A percentile compares a stretch with the other conserved stretches of the same genome.
Evolutionary conservation across 2,113 vertebrate species (phyloP).

Genomic region (Sminthopsis crassicaudata): DNA sequence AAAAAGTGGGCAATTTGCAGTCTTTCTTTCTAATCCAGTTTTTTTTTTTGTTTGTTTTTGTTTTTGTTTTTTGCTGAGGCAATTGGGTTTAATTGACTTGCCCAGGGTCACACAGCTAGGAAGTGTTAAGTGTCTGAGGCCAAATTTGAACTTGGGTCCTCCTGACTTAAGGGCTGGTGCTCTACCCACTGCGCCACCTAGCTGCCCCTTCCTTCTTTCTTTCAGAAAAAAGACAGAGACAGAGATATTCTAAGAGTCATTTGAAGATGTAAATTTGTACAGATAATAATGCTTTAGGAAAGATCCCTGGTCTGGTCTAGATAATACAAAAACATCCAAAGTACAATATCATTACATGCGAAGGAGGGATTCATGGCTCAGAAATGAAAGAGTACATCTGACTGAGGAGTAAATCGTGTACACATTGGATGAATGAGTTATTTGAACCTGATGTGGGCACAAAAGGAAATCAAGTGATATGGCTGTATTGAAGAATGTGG

Average conservation of each 20-base stretch:
- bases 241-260: neutral
- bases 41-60: too few relatives aligned
- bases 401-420: neutral
- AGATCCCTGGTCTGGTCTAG: constrained; percentile 22
- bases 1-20: neutral
- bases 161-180: too few relatives aligned
- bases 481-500: constrained; percentile 27
- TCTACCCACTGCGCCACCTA: too few relatives aligned
- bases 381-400: constrained; percentile 1
- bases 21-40: neutral
- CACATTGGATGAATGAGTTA: neutral
- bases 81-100: too few relatives aligned
- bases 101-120: too few relatives aligned
- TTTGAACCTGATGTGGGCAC: neutral
- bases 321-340: neutral
- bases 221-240: neutral
- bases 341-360: neutral
- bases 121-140: too few relatives aligned
- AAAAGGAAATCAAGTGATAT: neutral
- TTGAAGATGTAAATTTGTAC: neutral
- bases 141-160: too few relatives aligned
- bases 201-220: too few relatives aligned
- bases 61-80: too few relatives aligned
- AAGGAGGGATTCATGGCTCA: constrained; percentile 13
- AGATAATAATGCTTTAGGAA: constrained; percentile 2